Base-by-base conservation (phyloP, 1,140 invertebrate species). In the Drosophila nikananu region DNA sequence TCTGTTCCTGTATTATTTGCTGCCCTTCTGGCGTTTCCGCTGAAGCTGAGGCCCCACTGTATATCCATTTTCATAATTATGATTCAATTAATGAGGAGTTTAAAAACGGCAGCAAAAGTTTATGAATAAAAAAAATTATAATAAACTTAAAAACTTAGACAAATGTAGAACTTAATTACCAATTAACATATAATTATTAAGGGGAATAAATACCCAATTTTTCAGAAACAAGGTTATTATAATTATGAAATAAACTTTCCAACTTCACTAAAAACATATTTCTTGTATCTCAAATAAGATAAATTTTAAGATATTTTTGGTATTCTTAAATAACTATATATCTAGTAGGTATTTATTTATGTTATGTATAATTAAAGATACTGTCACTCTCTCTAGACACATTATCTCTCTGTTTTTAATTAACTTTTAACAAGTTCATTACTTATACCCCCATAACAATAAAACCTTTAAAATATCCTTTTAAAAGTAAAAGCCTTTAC, bases 1-100 rank as follows among this genome's bases (percentile, higher is more conserved):
- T 79, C 67, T 54, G 49, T 63, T 62, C 30, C 68, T 73, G 68
- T 42, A 39, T 73, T 52, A 54, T 44, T 63, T 54, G 21, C 54
- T 52, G 62, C 48, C 67, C 67, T 71, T 66, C 37, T 52, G 66
- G 10, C 51, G 25, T 59, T 39, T 61, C 58, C 48, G 25, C 52
- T 52, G 66, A 59, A 49, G 15, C 46, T 19, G 25, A n/a, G n/a
- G 23, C 2, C 2, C 32, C 41, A 71, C 32, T 39, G 51, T 37
- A 42, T 42, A 25, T 10, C 44, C 70, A 27, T 52, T 51, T 52
- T 19, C 23, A 52, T 73, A 73, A 73, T 42, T 42, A 73, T 42
- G 37, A 59, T 44, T 73, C 55, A 73, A 73, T 73, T 52, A 73
- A 61, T 61, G 55, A 27, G 12, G 39, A 32, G 12, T 55, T 19